Evolutionary conservation across 2,888 invertebrate genomes (phyloP).

Genomic region (Rotaria socialis): DNA sequence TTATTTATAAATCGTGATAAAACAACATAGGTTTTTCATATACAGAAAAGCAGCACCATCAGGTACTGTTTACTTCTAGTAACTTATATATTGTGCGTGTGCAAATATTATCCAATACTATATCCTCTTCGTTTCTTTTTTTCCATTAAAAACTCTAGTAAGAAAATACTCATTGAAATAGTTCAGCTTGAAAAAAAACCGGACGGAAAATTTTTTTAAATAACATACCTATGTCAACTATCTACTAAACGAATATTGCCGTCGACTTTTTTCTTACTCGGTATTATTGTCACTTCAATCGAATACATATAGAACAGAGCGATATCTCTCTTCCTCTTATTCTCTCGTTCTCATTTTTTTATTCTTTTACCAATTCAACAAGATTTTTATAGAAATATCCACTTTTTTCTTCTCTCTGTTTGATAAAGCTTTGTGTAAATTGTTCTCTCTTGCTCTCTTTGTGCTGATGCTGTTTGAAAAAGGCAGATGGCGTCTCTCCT

Average conservation of each 20-base stretch:
- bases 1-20: background rate
- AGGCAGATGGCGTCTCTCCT: conserved; percentile 35
- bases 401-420: conserved; percentile 31
- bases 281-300: conserved; percentile 29
- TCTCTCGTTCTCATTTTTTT: background rate
- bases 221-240: background rate
- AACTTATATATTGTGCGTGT: background rate
- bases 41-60: background rate
- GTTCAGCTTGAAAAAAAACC: too few species aligned
- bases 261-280: background rate
- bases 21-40: background rate
- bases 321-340: conserved; percentile 10
- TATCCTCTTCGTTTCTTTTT: background rate
- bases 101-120: background rate
- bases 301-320: background rate
- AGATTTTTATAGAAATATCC: conserved; percentile 20
- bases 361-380: conserved; percentile 12
- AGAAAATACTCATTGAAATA: background rate
- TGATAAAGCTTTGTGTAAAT: conserved; percentile 37
- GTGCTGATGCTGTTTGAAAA: conserved; percentile 33
- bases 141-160: background rate
- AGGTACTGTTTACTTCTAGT: background rate
- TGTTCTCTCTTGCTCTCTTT: conserved; percentile 3
- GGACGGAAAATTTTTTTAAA: background rate
- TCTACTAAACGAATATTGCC: background rate